A percentile compares a stretch with the other conserved stretches of the same genome.
These are phyloP conservation scores for Drosophila seclusa DNA, from an alignment of 2,888 invertebrate species.

Conservation along the genomic window DNA sequence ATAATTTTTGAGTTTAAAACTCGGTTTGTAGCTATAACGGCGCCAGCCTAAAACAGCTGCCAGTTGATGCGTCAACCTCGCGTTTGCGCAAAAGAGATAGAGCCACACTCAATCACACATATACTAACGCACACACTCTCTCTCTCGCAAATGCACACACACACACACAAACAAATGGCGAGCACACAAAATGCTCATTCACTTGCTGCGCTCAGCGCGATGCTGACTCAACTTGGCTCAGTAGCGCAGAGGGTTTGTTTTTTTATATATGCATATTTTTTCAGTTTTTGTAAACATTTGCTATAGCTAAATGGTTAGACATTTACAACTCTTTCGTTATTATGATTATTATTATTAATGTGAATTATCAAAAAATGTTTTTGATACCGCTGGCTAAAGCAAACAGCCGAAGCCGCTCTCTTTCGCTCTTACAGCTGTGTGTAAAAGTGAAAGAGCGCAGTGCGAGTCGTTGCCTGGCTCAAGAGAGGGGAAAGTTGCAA, in stretches of 20 bases:
- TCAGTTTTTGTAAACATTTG: constrained; percentile 28
- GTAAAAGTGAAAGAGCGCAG: constrained; percentile 59
- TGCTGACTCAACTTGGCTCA: constrained; percentile 47
- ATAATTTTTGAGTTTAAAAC: constrained; percentile 42
- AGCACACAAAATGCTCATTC: constrained; percentile 37
- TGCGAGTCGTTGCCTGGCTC: constrained; percentile 15
- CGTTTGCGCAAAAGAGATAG: constrained; percentile 76
- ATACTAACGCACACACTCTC: constrained; percentile 10
- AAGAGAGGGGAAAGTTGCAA: constrained; percentile 58
- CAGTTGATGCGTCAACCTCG: constrained; percentile 48
- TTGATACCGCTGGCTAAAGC: background rate
- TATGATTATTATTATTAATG: background rate
- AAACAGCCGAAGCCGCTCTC: constrained; percentile 33
- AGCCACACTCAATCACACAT: constrained; percentile 23
- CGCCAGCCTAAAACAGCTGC: constrained; percentile 66
- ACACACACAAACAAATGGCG: constrained; percentile 15
- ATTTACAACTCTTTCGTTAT: constrained; percentile 4
- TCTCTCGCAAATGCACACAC: constrained; percentile 1
- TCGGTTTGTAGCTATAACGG: constrained; percentile 67
- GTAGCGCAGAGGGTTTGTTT: constrained; percentile 39
- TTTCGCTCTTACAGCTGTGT: constrained; percentile 25
- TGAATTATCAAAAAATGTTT: background rate
- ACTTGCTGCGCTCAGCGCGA: constrained; percentile 42
- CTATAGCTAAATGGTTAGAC: constrained; percentile 10
- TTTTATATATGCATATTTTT: constrained; percentile 4